Evolutionary conservation across 92 coral and sea anemone species (phyloP).

Genomic region (Phenganax marumi): DNA sequence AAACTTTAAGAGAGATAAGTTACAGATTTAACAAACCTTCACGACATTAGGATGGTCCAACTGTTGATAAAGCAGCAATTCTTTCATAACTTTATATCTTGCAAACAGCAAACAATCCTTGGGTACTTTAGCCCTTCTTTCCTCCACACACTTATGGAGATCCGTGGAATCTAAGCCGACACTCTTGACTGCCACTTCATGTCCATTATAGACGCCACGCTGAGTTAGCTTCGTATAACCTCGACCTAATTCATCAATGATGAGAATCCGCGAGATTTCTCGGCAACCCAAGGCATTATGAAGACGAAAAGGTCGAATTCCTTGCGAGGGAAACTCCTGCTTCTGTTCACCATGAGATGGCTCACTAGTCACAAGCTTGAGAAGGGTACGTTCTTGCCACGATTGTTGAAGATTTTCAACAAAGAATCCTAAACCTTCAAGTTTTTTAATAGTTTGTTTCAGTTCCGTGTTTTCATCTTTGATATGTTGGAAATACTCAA

Average conservation of each 20-base stretch:
- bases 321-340: background rate
- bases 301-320: background rate
- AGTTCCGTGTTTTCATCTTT: background rate
- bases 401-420: background rate
- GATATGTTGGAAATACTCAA: background rate
- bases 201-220: slow-evolving; percentile 63
- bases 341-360: background rate
- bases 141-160: slow-evolving; percentile 61
- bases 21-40: slow-evolving; percentile 59
- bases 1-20: background rate
- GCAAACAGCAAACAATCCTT: slow-evolving; percentile 70
- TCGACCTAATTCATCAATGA: slow-evolving; percentile 65
- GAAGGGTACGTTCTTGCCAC: slow-evolving; percentile 23
- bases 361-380: slow-evolving; percentile 2
- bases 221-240: slow-evolving; percentile 87
- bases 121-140: slow-evolving; percentile 44
- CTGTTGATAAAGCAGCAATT: slow-evolving; percentile 75
- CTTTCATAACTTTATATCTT: slow-evolving; percentile 87
- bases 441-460: background rate
- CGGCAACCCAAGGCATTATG: slow-evolving; percentile 50
- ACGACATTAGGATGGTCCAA: slow-evolving; percentile 75
- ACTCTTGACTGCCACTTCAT: slow-evolving; percentile 74
- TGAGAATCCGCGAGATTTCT: slow-evolving; percentile 62
- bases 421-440: background rate
- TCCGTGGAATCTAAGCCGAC: slow-evolving; percentile 64